Base-by-base conservation (phyloP, 2,888 invertebrate genomes). In the Chromoteleia sp. region DNA sequence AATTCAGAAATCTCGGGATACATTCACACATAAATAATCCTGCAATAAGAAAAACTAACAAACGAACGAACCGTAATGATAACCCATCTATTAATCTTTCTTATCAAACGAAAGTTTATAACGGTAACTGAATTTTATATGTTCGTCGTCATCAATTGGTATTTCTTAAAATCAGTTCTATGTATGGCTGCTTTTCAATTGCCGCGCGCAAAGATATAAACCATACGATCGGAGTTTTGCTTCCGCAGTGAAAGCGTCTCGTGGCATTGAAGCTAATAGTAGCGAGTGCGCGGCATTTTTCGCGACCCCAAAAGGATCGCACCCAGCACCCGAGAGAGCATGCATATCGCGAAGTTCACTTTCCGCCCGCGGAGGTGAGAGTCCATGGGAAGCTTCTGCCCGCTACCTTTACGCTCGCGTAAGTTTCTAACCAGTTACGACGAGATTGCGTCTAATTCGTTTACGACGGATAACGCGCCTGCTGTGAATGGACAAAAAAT, bases 361-460 rank as follows among this genome's bases (percentile, higher is more conserved):
- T 86, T 88, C 86, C 87, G 90, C 91, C 91, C 89, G 90, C 86
- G 91, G 91, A 91, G 91, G 91, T 90, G 91, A 91, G 91, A 91
- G 91, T 90, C 88, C 88, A 90, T 91, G 90, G 89, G 91, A 91
- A 90, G 89, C 90, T 89, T 87, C 89, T 89, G 89, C 88, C 87
- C 88, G 89, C 89, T 89, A 88, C 89, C 80, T 81, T 81, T 81
- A 78, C 81, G 75, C 83, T 75, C 71, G 65, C 71, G 77, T 71
- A 74, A 71, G 70, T 74, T 80, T 67, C 79, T 82, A 81, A 80
- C 75, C 75, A 70, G 68, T 63, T 73, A 76, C 65, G 63, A 50
- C 43, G 74, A 59, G 74, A 73, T 65, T 74, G 77, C 71, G 67
- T 68, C 71, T 80, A 71, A 73, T 50, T 63, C 70, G 58, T 83